phyloP scores from a whole-genome alignment of 1,140 invertebrate genomes.

The Mercenaria mercenaria region DNA sequence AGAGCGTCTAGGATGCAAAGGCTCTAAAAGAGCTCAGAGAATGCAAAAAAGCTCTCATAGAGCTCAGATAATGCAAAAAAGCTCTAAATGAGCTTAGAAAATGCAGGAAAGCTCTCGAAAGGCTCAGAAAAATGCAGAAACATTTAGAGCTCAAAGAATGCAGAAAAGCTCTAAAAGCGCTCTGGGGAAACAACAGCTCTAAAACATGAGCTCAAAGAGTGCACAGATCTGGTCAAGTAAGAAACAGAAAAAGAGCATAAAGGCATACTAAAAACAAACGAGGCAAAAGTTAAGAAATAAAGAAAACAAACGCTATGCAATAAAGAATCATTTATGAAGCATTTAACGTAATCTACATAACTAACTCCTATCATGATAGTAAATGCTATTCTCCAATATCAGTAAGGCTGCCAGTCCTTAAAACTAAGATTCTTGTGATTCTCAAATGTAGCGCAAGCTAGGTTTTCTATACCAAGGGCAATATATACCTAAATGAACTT shows the following conservation, averaged over 20 bases:
- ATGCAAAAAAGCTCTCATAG: too few relatives aligned
- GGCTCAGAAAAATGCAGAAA: too few relatives aligned
- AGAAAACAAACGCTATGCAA: neutral
- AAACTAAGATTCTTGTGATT: too few relatives aligned
- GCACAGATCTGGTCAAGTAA: neutral
- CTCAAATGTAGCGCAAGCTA: too few relatives aligned
- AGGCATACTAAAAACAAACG: neutral
- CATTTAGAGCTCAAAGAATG: neutral
- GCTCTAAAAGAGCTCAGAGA: neutral
- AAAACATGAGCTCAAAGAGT: neutral
- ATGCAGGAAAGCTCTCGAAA: too few relatives aligned
- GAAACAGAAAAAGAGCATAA: neutral
- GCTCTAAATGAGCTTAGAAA: neutral
- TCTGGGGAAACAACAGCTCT: neutral
- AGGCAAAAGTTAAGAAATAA: neutral
- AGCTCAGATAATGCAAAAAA: too few relatives aligned
- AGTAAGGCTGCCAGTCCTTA: too few relatives aligned
- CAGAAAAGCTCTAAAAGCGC: too few relatives aligned
- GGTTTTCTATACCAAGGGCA: too few relatives aligned
- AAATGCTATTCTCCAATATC: too few relatives aligned
- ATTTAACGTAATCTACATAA: neutral
- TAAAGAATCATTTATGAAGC: neutral
- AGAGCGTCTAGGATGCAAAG: neutral
- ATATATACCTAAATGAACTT: too few relatives aligned
- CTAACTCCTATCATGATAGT: neutral